Evolutionary conservation across 2,797 vertebrate genomes (phyloP).

Genomic region (Poeciliopsis infans): DNA sequence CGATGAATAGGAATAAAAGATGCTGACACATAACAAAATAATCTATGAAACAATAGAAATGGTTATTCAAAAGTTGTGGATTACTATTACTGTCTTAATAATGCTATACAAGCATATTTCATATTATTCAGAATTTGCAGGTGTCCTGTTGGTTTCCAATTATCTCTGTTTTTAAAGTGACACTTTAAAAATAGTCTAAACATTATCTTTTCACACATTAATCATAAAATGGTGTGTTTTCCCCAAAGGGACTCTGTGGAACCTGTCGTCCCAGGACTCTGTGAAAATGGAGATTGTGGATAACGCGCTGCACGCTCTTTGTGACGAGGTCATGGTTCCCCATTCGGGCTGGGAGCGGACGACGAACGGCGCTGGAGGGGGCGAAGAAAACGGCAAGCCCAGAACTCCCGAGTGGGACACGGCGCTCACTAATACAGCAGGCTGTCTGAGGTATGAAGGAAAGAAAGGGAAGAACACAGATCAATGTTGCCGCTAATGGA

Average conservation of each 20-base stretch:
- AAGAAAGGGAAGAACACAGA: background rate
- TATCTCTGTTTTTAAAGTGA: background rate
- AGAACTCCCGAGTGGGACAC: constrained; percentile 94
- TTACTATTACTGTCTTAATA: background rate
- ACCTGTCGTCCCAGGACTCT: constrained; percentile 94
- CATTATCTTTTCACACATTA: background rate
- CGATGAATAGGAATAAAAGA: background rate
- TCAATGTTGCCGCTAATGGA: constrained; percentile 16
- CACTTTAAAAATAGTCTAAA: background rate
- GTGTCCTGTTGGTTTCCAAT: background rate
- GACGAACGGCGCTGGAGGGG: constrained; percentile 75
- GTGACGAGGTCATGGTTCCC: constrained; percentile 91
- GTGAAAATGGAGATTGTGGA: constrained; percentile 99
- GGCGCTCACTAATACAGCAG: constrained; percentile 93
- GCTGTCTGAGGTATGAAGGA: constrained; percentile 90
- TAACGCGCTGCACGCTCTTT: constrained; percentile 90
- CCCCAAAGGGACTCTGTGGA: constrained; percentile 92
- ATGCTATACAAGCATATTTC: background rate
- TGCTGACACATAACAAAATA: background rate
- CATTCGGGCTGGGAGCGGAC: constrained; percentile 93
- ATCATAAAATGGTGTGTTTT: background rate
- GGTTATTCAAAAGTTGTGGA: background rate
- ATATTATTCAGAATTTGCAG: background rate
- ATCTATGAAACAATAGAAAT: background rate
- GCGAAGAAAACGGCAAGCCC: constrained; percentile 90